Conservation (phyloP, 2,113 vertebrate species). For the Thymallus thymallus region DNA sequence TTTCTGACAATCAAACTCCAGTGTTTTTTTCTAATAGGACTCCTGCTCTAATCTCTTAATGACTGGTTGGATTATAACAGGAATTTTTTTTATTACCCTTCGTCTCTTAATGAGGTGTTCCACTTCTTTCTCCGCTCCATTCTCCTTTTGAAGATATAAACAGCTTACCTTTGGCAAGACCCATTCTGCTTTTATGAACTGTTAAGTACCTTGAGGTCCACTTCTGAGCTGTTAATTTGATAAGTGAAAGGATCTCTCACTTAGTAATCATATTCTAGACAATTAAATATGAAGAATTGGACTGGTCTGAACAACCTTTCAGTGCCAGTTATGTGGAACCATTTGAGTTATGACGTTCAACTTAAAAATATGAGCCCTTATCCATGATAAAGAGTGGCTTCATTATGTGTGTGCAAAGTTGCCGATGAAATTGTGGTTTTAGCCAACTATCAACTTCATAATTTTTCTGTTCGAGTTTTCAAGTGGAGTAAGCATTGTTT, state of each 20-base stretch:
- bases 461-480: too few relatives aligned
- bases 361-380: constrained; percentile 36
- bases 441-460: too few relatives aligned
- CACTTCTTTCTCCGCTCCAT: constrained; percentile 13
- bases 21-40: too few relatives aligned
- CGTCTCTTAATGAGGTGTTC: constrained; percentile 17
- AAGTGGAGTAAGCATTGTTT: too few relatives aligned
- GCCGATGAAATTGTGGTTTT: background rate
- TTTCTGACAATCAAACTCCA: too few relatives aligned
- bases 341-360: constrained; percentile 46
- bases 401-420: constrained; percentile 15
- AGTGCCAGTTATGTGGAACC: constrained; percentile 56
- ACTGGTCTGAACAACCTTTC: constrained; percentile 59
- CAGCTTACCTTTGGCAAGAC: constrained; percentile 54
- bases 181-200: constrained; percentile 37
- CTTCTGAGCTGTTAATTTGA: constrained; percentile 67
- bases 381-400: constrained; percentile 16
- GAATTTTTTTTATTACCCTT: background rate
- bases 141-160: constrained; percentile 47
- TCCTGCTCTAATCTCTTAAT: background rate
- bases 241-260: constrained; percentile 61
- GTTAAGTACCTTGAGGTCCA: constrained; percentile 50
- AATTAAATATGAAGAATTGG: constrained; percentile 69
- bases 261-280: constrained; percentile 63
- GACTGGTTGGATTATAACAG: background rate